Evolutionary conservation across 2,113 vertebrate species (phyloP).

Genomic region (Rhabdornis inornatus): DNA sequence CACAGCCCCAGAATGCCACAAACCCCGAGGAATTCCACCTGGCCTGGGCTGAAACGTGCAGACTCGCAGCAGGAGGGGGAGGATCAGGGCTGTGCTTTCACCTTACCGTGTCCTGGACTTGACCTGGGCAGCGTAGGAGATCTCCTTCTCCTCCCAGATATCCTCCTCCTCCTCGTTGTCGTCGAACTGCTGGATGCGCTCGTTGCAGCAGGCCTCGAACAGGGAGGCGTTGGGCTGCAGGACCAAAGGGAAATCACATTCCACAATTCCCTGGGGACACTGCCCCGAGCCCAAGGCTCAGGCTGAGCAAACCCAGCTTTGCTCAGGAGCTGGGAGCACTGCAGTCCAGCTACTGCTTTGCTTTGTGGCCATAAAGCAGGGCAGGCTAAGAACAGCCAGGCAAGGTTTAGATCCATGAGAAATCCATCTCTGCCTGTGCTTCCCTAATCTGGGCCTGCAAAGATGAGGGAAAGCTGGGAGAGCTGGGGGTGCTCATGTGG

Average conservation of each 20-base stretch:
- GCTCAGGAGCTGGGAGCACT: background rate
- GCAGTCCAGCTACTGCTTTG: background rate
- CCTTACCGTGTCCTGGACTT: constrained; percentile 88
- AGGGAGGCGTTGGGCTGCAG: constrained; percentile 86
- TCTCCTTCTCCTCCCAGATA: constrained; percentile 94
- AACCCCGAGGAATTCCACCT: background rate
- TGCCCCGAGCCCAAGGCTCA: accelerated
- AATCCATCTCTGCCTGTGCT: background rate
- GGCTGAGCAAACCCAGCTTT: background rate
- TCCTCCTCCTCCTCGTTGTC: constrained; percentile 91
- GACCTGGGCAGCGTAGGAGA: constrained; percentile 84
- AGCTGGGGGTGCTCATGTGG: accelerated
- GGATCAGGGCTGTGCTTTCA: accelerated
- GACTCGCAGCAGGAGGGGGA: accelerated
- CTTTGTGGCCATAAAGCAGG: background rate
- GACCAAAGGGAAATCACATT: background rate
- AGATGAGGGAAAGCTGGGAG: background rate
- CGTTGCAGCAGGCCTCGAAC: constrained; percentile 93
- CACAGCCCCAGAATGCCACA: background rate
- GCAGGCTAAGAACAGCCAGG: too few species aligned
- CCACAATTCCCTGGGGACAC: background rate
- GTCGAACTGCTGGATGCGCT: constrained; percentile 91
- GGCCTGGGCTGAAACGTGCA: accelerated
- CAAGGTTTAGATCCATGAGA: accelerated
- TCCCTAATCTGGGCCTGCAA: background rate